Evolutionary conservation across 2,888 invertebrate genomes (phyloP).

Genomic region (Drosophila gaucha): DNA sequence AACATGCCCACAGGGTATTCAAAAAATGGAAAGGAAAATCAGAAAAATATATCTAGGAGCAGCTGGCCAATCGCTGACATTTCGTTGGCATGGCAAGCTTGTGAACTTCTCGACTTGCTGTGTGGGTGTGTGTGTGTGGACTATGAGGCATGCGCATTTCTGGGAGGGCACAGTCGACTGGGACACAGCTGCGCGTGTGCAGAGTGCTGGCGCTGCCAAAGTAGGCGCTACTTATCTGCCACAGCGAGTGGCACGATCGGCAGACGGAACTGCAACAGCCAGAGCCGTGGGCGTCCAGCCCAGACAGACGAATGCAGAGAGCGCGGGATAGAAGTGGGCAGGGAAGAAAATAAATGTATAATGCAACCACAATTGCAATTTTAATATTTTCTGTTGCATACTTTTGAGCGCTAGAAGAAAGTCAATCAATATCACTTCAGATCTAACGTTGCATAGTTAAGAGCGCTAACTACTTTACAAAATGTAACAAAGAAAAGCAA

Average conservation of each 20-base stretch:
- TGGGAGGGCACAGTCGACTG: conserved; percentile 50
- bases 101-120: conserved; percentile 51
- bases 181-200: conserved; percentile 47
- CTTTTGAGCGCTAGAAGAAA: conserved; percentile 16
- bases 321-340: background rate
- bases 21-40: conserved; percentile 53
- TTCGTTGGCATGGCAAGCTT: conserved; percentile 47
- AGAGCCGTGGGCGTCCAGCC: conserved; percentile 34
- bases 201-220: conserved; percentile 25
- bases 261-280: conserved; percentile 36
- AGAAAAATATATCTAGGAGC: conserved; percentile 44
- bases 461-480: background rate
- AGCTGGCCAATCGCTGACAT: conserved; percentile 65
- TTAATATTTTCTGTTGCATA: conserved; percentile 34
- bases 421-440: background rate
- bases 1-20: background rate
- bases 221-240: conserved; percentile 56
- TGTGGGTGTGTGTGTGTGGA: conserved; percentile 54
- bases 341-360: conserved; percentile 5
- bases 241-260: conserved; percentile 68
- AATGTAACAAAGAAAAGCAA: no score
- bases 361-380: conserved; percentile 5
- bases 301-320: conserved; percentile 5
- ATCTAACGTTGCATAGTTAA: conserved; percentile 35
- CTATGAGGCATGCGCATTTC: conserved; percentile 34